Conservation (phyloP, 2,888 invertebrate species). For the Drosophila ezoana region DNA sequence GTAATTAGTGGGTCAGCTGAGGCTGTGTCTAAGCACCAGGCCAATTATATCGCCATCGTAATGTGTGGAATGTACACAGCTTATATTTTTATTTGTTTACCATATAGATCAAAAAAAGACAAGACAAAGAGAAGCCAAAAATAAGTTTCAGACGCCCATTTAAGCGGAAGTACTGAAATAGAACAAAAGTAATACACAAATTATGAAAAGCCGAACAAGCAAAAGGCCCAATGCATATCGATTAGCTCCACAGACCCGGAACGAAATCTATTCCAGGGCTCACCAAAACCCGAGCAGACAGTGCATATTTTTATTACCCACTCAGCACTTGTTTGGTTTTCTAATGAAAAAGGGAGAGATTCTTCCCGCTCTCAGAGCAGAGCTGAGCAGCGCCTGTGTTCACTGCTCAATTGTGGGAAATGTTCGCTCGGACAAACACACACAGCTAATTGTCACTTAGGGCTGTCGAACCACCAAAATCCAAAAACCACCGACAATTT, state of each 20-base stretch:
- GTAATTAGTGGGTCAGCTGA: slow-evolving; percentile 34
- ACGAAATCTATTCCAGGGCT: slow-evolving; percentile 5
- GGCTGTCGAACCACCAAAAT: slow-evolving; percentile 35
- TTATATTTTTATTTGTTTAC: slow-evolving; percentile 33
- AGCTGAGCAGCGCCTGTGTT: not conserved
- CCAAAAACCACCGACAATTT: slow-evolving; percentile 32
- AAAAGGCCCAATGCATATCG: slow-evolving; percentile 42
- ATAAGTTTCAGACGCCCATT: slow-evolving; percentile 22
- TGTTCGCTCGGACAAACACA: slow-evolving; percentile 30
- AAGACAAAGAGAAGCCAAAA: slow-evolving; percentile 19
- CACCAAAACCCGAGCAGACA: slow-evolving; percentile 8
- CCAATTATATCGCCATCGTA: slow-evolving; percentile 9
- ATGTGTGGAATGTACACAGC: slow-evolving; percentile 9
- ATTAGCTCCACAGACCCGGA: slow-evolving; percentile 39
- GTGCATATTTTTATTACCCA: slow-evolving; percentile 54
- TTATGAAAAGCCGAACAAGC: slow-evolving; percentile 39
- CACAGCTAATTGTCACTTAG: slow-evolving; percentile 66
- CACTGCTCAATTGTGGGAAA: slow-evolving; percentile 56
- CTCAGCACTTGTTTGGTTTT: slow-evolving; percentile 52
- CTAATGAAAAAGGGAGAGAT: slow-evolving; percentile 7
- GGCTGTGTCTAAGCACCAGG: not conserved
- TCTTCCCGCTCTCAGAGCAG: not conserved
- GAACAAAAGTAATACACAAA: slow-evolving; percentile 46
- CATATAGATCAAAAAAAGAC: not conserved
- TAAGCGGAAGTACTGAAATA: slow-evolving; percentile 60